Conservation (phyloP, 2,888 invertebrate species). For the Orchesellides sinensis region DNA sequence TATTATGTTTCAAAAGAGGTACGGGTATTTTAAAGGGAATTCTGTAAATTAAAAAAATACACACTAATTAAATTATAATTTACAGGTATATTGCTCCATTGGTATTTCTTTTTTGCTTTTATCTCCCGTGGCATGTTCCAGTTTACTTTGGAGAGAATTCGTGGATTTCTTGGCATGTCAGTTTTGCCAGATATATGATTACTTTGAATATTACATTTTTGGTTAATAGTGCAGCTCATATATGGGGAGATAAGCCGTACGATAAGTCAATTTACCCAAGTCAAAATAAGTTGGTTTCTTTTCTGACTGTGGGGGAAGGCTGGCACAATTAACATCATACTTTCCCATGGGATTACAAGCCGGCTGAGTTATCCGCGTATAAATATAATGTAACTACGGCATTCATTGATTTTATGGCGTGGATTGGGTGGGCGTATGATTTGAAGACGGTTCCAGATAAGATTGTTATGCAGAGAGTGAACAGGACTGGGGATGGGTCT, state of each 20-base stretch:
- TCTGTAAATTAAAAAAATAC: too few species aligned
- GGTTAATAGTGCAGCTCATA: slow-evolving; percentile 96
- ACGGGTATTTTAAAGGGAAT: too few species aligned
- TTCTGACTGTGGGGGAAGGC: slow-evolving; percentile 78
- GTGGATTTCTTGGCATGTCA: slow-evolving; percentile 88
- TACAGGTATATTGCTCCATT: slow-evolving; percentile 70
- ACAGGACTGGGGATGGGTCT: neutral
- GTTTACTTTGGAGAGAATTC: slow-evolving; percentile 91
- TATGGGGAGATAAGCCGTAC: slow-evolving; percentile 89
- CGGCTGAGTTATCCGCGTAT: slow-evolving; percentile 87
- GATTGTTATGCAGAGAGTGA: slow-evolving; percentile 18
- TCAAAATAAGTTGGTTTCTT: neutral
- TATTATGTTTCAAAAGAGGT: slow-evolving; percentile 92
- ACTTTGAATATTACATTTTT: slow-evolving; percentile 94
- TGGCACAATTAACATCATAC: slow-evolving; percentile 97
- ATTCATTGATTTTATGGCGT: slow-evolving; percentile 89
- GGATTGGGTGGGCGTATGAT: slow-evolving; percentile 92
- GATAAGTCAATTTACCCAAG: slow-evolving; percentile 78
- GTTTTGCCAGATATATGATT: slow-evolving; percentile 87
- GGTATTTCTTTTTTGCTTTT: slow-evolving; percentile 70
- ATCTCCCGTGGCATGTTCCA: slow-evolving; percentile 84
- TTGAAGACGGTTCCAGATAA: slow-evolving; percentile 81
- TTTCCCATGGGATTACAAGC: slow-evolving; percentile 95
- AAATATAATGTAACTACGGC: slow-evolving; percentile 85
- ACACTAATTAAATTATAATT: too few species aligned